Evolutionary conservation across 2,797 vertebrate genomes (phyloP).

Genomic region (Darevskia nairensis): DNA sequence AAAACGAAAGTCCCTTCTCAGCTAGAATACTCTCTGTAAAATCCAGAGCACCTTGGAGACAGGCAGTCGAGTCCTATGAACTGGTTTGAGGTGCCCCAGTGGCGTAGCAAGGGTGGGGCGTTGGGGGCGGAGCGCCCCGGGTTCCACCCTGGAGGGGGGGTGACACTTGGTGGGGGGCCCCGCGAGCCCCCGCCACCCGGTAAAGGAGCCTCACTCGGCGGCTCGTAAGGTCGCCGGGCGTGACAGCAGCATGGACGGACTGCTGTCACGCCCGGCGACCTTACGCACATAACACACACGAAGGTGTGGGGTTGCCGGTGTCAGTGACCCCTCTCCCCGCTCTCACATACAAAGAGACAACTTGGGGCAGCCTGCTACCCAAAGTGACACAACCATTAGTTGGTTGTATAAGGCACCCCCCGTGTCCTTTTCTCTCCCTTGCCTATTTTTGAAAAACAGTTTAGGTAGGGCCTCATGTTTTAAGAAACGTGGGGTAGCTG

Average conservation of each 20-base stretch:
- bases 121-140: no score
- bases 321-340: background rate
- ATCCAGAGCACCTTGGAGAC: background rate
- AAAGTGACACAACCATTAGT: background rate
- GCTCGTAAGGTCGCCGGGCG: no score
- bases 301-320: background rate
- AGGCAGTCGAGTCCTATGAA: background rate
- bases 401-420: background rate
- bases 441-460: background rate
- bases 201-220: no score
- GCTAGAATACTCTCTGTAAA: background rate
- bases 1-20: background rate
- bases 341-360: background rate
- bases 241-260: no score
- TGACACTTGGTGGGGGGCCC: no score
- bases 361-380: background rate
- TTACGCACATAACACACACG: no score
- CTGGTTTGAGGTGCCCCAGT: background rate
- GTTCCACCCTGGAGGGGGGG: no score
- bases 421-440: background rate
- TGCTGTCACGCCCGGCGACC: no score
- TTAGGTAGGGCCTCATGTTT: background rate
- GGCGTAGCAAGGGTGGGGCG: no score
- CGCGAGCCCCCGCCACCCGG: no score
- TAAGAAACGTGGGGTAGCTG: background rate